Conservation (phyloP, 2,888 invertebrate genomes). For the Empis stercorea region DNA sequence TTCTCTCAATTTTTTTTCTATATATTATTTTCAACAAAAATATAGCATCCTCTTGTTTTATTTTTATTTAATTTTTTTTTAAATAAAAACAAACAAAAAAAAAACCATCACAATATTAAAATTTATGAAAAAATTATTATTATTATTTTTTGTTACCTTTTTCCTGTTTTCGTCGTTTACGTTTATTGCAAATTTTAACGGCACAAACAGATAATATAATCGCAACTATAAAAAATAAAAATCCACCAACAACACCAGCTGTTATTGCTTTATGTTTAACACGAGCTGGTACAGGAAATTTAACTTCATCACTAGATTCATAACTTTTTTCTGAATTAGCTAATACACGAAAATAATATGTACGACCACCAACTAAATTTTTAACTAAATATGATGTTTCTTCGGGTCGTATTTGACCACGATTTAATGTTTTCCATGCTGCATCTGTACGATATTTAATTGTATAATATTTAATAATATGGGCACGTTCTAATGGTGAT, state of each 20-base stretch:
- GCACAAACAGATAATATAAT: conserved; percentile 94
- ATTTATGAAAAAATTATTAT: not conserved
- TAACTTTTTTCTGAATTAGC: conserved; percentile 78
- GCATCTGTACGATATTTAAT: conserved; percentile 86
- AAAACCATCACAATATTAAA: conserved; percentile 21
- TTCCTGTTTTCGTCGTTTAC: conserved; percentile 93
- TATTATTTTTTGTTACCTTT: conserved; percentile 65
- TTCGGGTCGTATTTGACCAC: conserved; percentile 77
- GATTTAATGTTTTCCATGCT: conserved; percentile 77
- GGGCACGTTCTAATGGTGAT: conserved; percentile 65
- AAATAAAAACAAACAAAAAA: conserved; percentile 23
- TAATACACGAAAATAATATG: conserved; percentile 83
- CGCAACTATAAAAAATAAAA: conserved; percentile 94
- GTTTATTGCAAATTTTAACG: conserved; percentile 95
- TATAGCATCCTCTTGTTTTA: not conserved
- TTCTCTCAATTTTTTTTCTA: not conserved
- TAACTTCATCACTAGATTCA: conserved; percentile 77
- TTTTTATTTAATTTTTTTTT: not conserved
- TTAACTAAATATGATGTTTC: conserved; percentile 87
- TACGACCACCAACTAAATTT: conserved; percentile 80
- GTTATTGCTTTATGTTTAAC: conserved; percentile 93
- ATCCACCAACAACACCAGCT: conserved; percentile 91
- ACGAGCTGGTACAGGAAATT: conserved; percentile 78
- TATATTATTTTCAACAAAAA: not conserved
- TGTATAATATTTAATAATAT: conserved; percentile 76